A percentile compares a stretch with the other conserved stretches of the same genome.
Conservation (phyloP, 2,888 invertebrate species). For the Lamproptera curius region DNA sequence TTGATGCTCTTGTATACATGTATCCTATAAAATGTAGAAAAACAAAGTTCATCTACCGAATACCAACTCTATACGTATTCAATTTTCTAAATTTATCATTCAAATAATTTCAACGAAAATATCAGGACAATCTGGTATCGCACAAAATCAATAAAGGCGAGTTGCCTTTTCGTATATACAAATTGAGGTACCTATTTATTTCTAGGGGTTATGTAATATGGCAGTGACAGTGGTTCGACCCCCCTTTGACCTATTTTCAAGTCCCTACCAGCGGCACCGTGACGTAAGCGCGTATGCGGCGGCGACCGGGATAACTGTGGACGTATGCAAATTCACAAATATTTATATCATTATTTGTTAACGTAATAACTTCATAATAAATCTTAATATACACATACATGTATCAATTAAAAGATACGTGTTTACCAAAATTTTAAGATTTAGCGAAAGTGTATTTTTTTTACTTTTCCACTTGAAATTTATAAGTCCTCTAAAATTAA, state of each 20-base stretch:
- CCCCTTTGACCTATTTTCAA: conserved; percentile 72
- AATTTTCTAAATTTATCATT: not conserved
- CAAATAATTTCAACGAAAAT: not conserved
- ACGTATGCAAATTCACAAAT: not conserved
- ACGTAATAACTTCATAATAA: no score
- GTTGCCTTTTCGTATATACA: conserved; percentile 4
- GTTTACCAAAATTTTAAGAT: no score
- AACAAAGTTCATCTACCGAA: not conserved
- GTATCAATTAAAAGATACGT: no score
- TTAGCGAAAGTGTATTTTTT: no score
- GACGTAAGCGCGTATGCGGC: conserved; percentile 52
- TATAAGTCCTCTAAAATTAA: no score
- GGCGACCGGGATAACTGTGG: conserved; percentile 16
- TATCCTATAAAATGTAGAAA: not conserved
- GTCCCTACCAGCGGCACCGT: conserved; percentile 57
- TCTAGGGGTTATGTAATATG: conserved; percentile 32
- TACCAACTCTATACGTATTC: not conserved
- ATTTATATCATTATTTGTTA: not conserved
- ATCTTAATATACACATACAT: no score
- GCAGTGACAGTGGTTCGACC: conserved; percentile 71
- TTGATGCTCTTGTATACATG: no score
- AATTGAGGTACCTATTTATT: conserved; percentile 13
- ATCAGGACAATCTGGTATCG: not conserved
- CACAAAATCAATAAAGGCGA: conserved; percentile 7
- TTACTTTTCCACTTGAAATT: no score